Base-by-base conservation (phyloP, 1,140 invertebrate genomes). In the Drosophila lacteicornis region DNA sequence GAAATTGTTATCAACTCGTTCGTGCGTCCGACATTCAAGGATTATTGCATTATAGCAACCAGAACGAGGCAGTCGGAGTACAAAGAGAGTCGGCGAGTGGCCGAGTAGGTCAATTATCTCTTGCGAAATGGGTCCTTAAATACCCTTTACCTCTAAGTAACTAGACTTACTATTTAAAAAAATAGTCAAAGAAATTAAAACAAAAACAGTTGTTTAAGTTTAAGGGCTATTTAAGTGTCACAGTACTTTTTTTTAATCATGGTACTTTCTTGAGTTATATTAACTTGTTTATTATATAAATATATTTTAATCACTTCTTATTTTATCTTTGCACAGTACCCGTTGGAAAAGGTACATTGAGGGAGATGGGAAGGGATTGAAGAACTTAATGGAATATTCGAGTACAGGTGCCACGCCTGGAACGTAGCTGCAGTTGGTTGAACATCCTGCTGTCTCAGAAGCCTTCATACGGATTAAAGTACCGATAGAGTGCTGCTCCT, bases 1-100 rank as follows among this genome's bases (percentile, higher is more conserved):
- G 85, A 90, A 90, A 90, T 86, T 90, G 86, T 90, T 90, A 90
- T 90, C 85, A 90, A 90, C 75, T 91, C 86, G 82, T 85, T 83
- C 82, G 86, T 85, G 86, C 82, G 75, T 88, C 82, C 70, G 75
- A 85, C 79, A 76, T 79, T 81, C 75, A 70, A 90, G 85, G 85
- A 90, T 90, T 91, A 90, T 90, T 90, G 85, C 85, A 90, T 90
- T 90, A 91, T 85, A 55, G 62, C 40, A 59, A 13, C 59, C 70
- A 63, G 59, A 55, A 77, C 63, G 74, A 65, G 56, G 33, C 62
- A 46, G 49, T 3, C 46, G 19, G 43, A 36, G 50, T 46, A 22
- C 63, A 71, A 36, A 43, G 62, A 17, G 36, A 11, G 60, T 1
- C 15, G 68, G 13, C n/a, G 25, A 30, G 36, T 43, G 60, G 19